Evolutionary conservation across 2,113 vertebrate genomes (phyloP).

Genomic region (Vireo altiloquus): DNA sequence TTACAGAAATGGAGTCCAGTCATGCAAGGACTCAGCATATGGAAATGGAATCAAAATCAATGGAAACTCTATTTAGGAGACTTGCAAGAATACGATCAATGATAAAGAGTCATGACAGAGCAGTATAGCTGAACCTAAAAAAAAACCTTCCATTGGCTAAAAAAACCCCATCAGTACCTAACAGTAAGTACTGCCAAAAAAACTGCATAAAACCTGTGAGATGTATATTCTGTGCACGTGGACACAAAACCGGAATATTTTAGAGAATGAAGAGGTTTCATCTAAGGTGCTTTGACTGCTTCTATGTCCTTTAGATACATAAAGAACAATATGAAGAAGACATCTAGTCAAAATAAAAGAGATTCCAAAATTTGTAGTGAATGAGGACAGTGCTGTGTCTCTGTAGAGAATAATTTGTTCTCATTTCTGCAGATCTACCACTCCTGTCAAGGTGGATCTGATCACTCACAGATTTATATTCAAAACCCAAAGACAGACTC

Average conservation of each 20-base stretch:
- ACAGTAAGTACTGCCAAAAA: not conserved
- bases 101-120: not conserved
- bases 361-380: not conserved
- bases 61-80: not conserved
- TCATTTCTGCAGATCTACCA: not conserved
- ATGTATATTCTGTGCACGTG: not conserved
- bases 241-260: not conserved
- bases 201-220: not conserved
- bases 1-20: not conserved
- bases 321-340: not conserved
- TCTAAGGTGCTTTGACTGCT: not conserved
- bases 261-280: not conserved
- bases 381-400: not conserved
- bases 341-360: not conserved
- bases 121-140: not conserved
- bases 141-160: not conserved
- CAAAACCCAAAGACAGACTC: not conserved
- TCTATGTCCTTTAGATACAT: not conserved
- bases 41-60: slow-evolving; percentile 20
- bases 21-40: not conserved
- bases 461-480: not conserved
- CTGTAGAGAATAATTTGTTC: not conserved
- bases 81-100: not conserved
- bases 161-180: not conserved
- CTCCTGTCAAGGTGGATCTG: not conserved